phyloP scores from a whole-genome alignment of 2,888 invertebrate genomes.

The Oegoconia quadripuncta region DNA sequence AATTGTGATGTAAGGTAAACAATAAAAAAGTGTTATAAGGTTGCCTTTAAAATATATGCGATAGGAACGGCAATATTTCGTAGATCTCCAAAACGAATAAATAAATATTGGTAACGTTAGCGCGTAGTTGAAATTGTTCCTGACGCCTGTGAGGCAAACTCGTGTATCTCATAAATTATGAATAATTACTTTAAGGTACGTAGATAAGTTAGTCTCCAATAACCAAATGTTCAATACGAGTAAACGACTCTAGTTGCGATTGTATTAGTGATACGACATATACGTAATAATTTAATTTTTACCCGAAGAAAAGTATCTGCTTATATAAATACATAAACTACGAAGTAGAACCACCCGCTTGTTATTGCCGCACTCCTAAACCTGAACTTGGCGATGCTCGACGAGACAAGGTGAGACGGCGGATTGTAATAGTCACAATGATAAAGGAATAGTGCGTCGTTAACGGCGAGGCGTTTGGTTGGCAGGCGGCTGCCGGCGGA shows the following conservation, averaged over 20 bases:
- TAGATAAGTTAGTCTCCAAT: constrained; percentile 66
- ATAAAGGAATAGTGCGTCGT: constrained; percentile 1
- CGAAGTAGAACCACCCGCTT: constrained; percentile 55
- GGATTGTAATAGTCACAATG: no score
- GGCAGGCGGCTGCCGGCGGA: constrained; percentile 84
- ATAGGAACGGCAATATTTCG: constrained; percentile 54
- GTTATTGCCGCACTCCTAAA: background rate
- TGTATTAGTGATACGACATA: constrained; percentile 78
- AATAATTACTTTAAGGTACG: constrained; percentile 60
- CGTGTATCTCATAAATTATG: constrained; percentile 67
- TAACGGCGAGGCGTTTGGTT: constrained; percentile 6
- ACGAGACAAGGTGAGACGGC: background rate
- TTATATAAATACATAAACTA: constrained; percentile 74
- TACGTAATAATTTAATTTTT: constrained; percentile 79
- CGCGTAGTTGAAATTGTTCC: constrained; percentile 77
- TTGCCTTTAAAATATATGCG: constrained; percentile 61
- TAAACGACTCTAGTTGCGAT: constrained; percentile 77
- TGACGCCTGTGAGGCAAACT: constrained; percentile 75
- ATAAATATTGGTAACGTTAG: constrained; percentile 50
- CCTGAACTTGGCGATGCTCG: no score
- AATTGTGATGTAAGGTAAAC: no score
- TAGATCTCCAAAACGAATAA: constrained; percentile 61
- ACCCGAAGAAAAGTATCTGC: constrained; percentile 74
- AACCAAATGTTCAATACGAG: constrained; percentile 78
- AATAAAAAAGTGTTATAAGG: no score